A percentile compares a stretch with the other conserved stretches of the same genome.
Conservation (phyloP, 2,888 invertebrate species). For the Glyphotaelius pellucidus region DNA sequence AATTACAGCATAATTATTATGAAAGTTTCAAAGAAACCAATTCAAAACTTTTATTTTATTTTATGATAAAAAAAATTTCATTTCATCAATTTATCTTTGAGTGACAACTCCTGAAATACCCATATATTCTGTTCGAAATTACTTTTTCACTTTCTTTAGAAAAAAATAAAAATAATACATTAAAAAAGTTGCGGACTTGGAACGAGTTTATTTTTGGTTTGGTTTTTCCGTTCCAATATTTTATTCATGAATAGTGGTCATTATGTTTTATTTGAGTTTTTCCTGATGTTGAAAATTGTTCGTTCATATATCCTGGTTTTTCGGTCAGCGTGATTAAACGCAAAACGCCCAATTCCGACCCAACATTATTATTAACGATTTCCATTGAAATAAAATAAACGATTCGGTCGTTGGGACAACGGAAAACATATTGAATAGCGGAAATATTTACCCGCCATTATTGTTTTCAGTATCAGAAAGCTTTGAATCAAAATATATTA, state of each 20-base stretch:
- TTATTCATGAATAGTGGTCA: not conserved
- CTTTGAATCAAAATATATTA: not conserved
- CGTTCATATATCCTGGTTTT: not conserved
- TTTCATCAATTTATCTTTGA: not conserved
- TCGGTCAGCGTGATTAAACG: not conserved
- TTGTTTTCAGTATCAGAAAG: not conserved
- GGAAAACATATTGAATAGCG: not conserved
- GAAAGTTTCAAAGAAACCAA: no score
- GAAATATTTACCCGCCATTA: not conserved
- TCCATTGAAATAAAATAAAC: not conserved
- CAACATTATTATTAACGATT: not conserved
- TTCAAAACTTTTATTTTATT: not conserved
- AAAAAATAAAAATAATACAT: not conserved
- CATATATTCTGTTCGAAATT: not conserved
- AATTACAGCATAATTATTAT: no score
- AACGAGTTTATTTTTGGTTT: not conserved
- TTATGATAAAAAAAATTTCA: no score
- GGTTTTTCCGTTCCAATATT: not conserved
- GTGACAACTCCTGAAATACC: not conserved
- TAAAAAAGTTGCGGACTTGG: not conserved
- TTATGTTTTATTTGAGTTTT: not conserved
- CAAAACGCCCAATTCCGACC: not conserved
- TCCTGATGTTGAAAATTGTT: not conserved
- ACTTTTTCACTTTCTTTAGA: not conserved
- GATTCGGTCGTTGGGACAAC: not conserved